A percentile compares a stretch with the other conserved stretches of the same genome.
phyloP scores from a whole-genome alignment of 2,888 invertebrate species.

The Laothoe populi region DNA sequence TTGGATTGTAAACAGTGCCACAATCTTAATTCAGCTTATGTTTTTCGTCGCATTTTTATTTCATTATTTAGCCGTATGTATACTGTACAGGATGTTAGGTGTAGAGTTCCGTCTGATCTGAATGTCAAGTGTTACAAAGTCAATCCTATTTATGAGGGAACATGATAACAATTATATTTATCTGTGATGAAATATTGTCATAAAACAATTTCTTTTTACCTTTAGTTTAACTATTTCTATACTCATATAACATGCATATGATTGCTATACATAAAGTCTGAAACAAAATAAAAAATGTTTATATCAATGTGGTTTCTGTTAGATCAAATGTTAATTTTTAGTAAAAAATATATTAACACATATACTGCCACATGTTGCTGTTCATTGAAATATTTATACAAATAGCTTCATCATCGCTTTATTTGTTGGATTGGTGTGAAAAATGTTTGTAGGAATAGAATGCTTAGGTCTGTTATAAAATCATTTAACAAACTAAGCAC shows the following conservation, averaged over 20 bases:
- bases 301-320: background rate
- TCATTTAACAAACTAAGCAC: slow-evolving; percentile 2
- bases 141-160: slow-evolving; percentile 19
- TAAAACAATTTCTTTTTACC: background rate
- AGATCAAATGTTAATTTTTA: background rate
- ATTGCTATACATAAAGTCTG: slow-evolving; percentile 63
- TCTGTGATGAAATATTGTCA: slow-evolving; percentile 59
- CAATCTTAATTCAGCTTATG: slow-evolving; percentile 1
- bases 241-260: slow-evolving; percentile 10
- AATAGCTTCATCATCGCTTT: slow-evolving; percentile 9
- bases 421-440: slow-evolving; percentile 10
- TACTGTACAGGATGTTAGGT: slow-evolving; percentile 17
- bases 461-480: slow-evolving; percentile 4
- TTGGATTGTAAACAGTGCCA: slow-evolving; percentile 3
- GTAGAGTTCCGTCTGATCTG: background rate
- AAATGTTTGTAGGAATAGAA: slow-evolving; percentile 18
- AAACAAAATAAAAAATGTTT: slow-evolving; percentile 44
- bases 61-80: slow-evolving; percentile 2
- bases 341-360: background rate
- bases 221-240: background rate
- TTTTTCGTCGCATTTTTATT: slow-evolving; percentile 17
- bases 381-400: slow-evolving; percentile 10
- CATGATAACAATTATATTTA: slow-evolving; percentile 43
- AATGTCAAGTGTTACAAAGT: slow-evolving; percentile 8
- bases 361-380: slow-evolving; percentile 4